Evolutionary conservation across 2,888 invertebrate genomes (phyloP), one percentile per base, ranked within the genome.

Genomic region (Ganaspis brasiliensis): DNA sequence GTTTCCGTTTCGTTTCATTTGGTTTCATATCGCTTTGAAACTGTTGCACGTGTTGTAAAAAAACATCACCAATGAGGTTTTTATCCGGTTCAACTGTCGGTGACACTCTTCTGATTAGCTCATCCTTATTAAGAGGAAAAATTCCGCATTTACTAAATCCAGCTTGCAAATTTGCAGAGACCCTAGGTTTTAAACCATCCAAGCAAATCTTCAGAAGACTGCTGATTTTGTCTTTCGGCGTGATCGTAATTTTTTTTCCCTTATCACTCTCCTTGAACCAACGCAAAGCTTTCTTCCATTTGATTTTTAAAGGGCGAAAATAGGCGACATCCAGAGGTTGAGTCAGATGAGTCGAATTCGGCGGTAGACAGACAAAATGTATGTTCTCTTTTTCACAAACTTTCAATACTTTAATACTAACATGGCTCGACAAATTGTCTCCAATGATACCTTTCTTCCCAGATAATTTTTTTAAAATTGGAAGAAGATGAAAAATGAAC

Each of bases 311-410:
- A 35, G 37, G 56, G 5, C 16, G 52, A 16, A 73, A 73, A 8
- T 21, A 57, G 1, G 45, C 16, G 14, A 73, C 56, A 14, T 73
- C 73, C 12, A 73, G 14, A 14, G 55, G 72, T 49, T 72, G 72
- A 26, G 31, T 55, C 3, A n/a, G 9, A 49, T 49, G n/a, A 8
- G 72, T 72, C 16, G 31, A 16, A 31, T 72, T 72, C 0, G 72
- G 55, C 16, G 72, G 72, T 35, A 72, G 52, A n/a, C 19, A 26
- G 8, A 72, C 21, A 52, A 72, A 72, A 31, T 24, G 14, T 2
- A 72, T 55, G 8, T 35, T 35, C 5, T 35, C 8, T 8, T 35
- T 8, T 6, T 6, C 35, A 35, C 35, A 35, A 35, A 8, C 8
- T 35, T 4, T 35, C 4, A 35, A 6, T 4, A 35, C 35, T 8